Percentiles rank a stretch among this genome's conserved stretches.
phyloP scores from a whole-genome alignment of 2,797 vertebrate species.

The Helarctos malayanus region DNA sequence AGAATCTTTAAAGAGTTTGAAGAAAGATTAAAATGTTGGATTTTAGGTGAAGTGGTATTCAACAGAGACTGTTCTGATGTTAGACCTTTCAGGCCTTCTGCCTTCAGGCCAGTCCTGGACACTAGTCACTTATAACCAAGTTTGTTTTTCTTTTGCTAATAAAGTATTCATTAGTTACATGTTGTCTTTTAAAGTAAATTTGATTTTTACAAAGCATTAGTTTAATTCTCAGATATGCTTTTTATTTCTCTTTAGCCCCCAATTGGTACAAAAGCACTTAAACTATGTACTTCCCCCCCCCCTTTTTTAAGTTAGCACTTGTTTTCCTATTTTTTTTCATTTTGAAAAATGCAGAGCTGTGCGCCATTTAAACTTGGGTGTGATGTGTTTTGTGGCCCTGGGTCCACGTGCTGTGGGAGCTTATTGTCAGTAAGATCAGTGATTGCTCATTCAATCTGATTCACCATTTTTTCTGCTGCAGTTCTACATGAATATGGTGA shows the following conservation, averaged over 20 bases:
- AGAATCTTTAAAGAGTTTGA: background rate
- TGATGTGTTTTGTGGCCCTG: background rate
- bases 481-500: background rate
- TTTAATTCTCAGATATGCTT: conserved; percentile 13
- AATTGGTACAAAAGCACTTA: background rate
- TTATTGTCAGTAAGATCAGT: background rate
- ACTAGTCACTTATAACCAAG: background rate
- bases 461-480: conserved; percentile 8
- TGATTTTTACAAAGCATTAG: conserved; percentile 39
- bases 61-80: background rate
- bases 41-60: conserved; percentile 31
- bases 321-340: background rate
- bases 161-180: conserved; percentile 42
- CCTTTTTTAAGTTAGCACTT: background rate
- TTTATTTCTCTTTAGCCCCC: conserved; percentile 14
- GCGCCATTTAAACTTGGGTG: background rate
- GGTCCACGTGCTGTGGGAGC: background rate
- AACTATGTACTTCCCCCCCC: background rate
- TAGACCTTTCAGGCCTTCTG: background rate
- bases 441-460: background rate
- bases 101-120: background rate
- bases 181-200: conserved; percentile 45
- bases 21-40: background rate
- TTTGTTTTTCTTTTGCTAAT: conserved; percentile 20
- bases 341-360: background rate